Base-by-base conservation (phyloP, 2,113 vertebrate species). In the Symphodus melops region DNA sequence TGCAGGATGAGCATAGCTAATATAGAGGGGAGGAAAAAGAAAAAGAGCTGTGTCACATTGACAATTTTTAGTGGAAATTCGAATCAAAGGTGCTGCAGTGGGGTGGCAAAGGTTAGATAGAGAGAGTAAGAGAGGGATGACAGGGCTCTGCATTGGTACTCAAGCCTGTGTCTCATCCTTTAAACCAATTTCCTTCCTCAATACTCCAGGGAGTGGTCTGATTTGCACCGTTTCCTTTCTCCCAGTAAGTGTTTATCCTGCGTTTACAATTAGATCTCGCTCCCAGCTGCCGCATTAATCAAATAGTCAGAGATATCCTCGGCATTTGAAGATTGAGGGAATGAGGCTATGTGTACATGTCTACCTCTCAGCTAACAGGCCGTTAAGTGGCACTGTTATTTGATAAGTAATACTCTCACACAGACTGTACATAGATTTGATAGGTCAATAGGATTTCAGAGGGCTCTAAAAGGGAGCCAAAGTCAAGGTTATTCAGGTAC, bases 191-290 rank as follows among this genome's bases (percentile, higher is more conserved):
- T 90, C 89, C 88, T 84, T 75, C 81, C 86, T 72, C 77, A 53
- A 41, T 72, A 82, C 90, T 91, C 91, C 36, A 53, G 88, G 88
- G 88, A 89, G 82, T 60, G 77, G 82, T 88, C 84, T 86, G 90
- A 92, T 90, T 89, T 89, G 87, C 90, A 83, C 81, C 44, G 82
- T 86, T 86, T 87, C 87, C 82, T 89, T 85, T 78, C 86, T 79
- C 72, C 1, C 61, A 82, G 71, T 72, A 68, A 91, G 91, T 93
- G 90, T 92, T 93, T 92, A 90, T 91, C 86, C 91, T 88, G 87
- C 84, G 88, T 90, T 89, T 83, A 91, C 92, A 93, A 93, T 94
- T 92, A 91, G 90, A 90, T 88, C 84, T 82, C 9, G 67, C 85
- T 86, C 90, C 84, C 87, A 72, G 86, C 82, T 77, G 72, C 70